Evolutionary conservation across 2,888 invertebrate species (phyloP).

Genomic region (Myopa testacea): DNA sequence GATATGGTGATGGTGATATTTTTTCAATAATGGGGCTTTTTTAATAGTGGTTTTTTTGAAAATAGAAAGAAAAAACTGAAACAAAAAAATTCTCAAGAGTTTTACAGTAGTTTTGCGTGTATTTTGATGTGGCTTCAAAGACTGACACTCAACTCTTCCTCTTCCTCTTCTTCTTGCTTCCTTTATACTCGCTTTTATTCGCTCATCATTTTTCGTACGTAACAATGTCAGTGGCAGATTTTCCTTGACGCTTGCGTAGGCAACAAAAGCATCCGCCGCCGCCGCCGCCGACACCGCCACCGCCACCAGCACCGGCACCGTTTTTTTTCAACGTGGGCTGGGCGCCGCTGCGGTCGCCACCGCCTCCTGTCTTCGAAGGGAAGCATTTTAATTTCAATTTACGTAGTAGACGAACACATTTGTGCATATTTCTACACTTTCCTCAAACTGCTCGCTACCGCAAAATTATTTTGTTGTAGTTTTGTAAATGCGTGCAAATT

Average conservation of each 20-base stretch:
- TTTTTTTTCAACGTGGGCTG: slow-evolving; percentile 3
- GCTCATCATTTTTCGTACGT: not conserved
- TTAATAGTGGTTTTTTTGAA: too few relatives aligned
- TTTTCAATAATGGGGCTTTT: too few relatives aligned
- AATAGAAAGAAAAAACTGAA: too few relatives aligned
- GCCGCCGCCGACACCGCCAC: too few relatives aligned
- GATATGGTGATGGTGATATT: not conserved
- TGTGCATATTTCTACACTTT: not conserved
- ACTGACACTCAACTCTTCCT: too few relatives aligned
- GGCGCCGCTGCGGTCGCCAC: not conserved
- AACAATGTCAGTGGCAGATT: not conserved
- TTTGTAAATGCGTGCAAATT: slow-evolving; percentile 39
- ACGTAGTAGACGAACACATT: not conserved
- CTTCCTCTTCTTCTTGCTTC: not conserved
- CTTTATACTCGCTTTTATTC: not conserved
- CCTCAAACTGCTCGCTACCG: not conserved
- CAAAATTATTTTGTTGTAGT: slow-evolving; percentile 28
- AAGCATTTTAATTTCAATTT: slow-evolving; percentile 15
- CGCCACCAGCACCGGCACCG: not conserved
- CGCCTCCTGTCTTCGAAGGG: not conserved
- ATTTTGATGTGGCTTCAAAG: too few relatives aligned
- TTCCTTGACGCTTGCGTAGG: not conserved
- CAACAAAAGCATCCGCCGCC: not conserved
- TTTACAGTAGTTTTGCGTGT: too few relatives aligned
- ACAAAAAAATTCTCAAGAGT: too few relatives aligned